phyloP scores from a whole-genome alignment of 2,797 vertebrate species.

The Parotocinclus haroldoi region DNA sequence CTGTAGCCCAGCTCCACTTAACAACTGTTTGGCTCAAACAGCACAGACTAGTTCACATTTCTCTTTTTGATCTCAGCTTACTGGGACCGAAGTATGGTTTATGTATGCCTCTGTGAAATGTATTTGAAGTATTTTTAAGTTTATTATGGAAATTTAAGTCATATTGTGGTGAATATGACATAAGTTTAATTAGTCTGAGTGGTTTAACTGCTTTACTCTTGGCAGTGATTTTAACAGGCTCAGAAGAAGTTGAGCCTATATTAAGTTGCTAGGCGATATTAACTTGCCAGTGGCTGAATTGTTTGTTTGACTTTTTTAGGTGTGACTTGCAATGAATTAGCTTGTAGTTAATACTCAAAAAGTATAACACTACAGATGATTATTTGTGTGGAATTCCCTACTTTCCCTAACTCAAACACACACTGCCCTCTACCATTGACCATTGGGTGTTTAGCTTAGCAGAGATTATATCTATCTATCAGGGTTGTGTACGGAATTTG shows the following conservation, averaged over 20 bases:
- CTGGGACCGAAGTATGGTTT: neutral
- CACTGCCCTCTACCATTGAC: too few species aligned
- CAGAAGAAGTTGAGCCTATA: neutral
- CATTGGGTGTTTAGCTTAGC: too few species aligned
- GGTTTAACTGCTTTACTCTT: constrained; percentile 16
- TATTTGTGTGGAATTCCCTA: too few species aligned
- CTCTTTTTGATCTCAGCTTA: neutral
- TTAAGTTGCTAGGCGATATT: too few species aligned
- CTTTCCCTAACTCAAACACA: too few species aligned
- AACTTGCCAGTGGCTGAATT: neutral
- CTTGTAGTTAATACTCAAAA: too few species aligned
- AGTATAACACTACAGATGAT: too few species aligned
- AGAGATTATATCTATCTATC: too few species aligned
- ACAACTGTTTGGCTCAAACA: constrained; percentile 17
- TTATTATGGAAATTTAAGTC: constrained; percentile 11
- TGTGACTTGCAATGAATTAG: too few species aligned
- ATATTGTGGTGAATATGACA: constrained; percentile 13
- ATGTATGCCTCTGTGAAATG: constrained; percentile 2
- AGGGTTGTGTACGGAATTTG: too few species aligned
- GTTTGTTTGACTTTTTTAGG: too few species aligned
- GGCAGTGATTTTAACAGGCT: constrained; percentile 23
- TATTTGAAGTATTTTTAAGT: constrained; percentile 9
- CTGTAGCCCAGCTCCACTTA: neutral
- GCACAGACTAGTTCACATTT: neutral
- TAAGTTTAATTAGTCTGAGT: neutral